A percentile compares a stretch with the other conserved stretches of the same genome.
These are phyloP conservation scores for Camponotus fellah DNA, from an alignment of 2,888 invertebrate genomes.

Conservation along the genomic window DNA sequence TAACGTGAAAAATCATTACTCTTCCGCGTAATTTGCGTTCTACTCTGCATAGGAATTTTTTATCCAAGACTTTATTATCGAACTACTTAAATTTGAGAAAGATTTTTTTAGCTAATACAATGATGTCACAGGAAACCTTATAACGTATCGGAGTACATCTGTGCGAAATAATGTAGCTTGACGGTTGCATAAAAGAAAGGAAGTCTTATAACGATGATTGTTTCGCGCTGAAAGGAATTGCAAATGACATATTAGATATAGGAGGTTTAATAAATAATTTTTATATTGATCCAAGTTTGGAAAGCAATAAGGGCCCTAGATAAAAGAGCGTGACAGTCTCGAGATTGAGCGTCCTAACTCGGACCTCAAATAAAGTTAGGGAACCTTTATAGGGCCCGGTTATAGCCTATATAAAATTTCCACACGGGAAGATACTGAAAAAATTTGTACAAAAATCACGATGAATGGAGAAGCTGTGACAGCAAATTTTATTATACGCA, in stretches of 20 bases:
- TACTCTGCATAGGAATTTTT: background rate
- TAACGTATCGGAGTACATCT: background rate
- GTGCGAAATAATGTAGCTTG: constrained; percentile 11
- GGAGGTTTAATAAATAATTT: background rate
- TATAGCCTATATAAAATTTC: constrained; percentile 5
- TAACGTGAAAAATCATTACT: constrained; percentile 4
- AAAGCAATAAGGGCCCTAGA: background rate
- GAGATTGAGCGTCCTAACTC: background rate
- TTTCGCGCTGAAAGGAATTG: constrained; percentile 32
- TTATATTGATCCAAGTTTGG: background rate
- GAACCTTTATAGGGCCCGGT: background rate
- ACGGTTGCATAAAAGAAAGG: constrained; percentile 19
- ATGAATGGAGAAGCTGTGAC: background rate
- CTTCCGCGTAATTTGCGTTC: constrained; percentile 22
- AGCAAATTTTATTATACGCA: constrained; percentile 16
- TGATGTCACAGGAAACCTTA: constrained; percentile 16
- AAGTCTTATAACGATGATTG: constrained; percentile 19
- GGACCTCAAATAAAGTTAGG: background rate
- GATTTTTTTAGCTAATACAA: background rate
- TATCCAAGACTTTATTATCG: background rate
- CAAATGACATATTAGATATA: constrained; percentile 8
- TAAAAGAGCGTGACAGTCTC: background rate
- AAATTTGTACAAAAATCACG: constrained; percentile 14
- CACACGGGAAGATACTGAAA: background rate
- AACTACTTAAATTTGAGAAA: background rate